These are phyloP conservation scores for Oophaga pumilio DNA, from an alignment of 2,113 vertebrate species.

Conservation along the genomic window DNA sequence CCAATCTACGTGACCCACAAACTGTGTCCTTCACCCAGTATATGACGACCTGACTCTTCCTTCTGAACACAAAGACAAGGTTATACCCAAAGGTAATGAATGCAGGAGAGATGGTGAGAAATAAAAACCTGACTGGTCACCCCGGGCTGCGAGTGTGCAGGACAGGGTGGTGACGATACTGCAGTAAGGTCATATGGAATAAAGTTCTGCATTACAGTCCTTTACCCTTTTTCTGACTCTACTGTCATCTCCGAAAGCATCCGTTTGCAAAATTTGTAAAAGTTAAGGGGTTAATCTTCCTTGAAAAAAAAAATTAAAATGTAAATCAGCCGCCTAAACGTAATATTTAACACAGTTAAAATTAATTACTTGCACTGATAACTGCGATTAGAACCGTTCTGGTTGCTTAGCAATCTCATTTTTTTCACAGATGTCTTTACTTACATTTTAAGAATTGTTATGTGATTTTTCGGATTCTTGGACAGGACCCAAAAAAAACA, in stretches of 20 bases:
- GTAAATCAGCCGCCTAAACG: not conserved
- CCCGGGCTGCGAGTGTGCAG: not conserved
- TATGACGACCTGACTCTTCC: not conserved
- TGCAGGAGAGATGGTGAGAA: not conserved
- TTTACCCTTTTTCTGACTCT: not conserved
- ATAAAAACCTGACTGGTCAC: not conserved
- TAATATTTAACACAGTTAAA: not conserved
- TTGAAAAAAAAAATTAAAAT: not conserved
- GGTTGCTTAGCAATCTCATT: slow-evolving; percentile 47
- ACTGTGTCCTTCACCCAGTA: not conserved
- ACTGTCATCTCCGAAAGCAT: not conserved
- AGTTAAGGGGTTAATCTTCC: not conserved
- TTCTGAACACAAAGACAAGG: not conserved
- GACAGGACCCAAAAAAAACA: slow-evolving; percentile 44
- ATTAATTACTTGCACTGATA: slow-evolving; percentile 3
- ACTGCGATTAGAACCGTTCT: not conserved
- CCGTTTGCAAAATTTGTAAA: not conserved
- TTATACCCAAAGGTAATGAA: slow-evolving; percentile 17
- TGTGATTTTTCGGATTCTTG: slow-evolving; percentile 26
- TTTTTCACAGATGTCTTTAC: not conserved
- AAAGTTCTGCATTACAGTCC: slow-evolving; percentile 37
- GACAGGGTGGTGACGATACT: slow-evolving; percentile 20
- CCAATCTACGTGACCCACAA: not conserved
- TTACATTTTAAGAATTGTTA: slow-evolving; percentile 16
- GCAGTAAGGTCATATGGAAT: slow-evolving; percentile 41